phyloP scores from a whole-genome alignment of 1,140 invertebrate species.

The Scaptomyza hsui region DNA sequence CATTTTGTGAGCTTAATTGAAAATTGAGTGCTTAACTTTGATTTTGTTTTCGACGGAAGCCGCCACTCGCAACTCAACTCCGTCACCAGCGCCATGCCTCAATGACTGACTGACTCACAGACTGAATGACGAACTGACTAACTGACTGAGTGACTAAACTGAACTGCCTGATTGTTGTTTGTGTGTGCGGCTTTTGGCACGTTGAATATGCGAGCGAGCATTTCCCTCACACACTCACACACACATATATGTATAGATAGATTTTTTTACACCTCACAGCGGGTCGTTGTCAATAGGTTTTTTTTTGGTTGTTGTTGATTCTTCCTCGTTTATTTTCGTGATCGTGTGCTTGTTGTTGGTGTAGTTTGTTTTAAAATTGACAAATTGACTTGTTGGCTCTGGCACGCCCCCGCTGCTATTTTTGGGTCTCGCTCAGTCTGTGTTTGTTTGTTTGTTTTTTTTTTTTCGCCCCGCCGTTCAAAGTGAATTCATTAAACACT shows the following conservation, averaged over 20 bases:
- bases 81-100: slow-evolving; percentile 29
- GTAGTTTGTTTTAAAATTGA: slow-evolving; percentile 66
- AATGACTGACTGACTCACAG: slow-evolving; percentile 20
- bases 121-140: neutral
- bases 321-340: neutral
- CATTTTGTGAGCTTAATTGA: slow-evolving; percentile 69
- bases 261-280: slow-evolving; percentile 26
- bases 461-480: slow-evolving; percentile 15
- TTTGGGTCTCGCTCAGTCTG: no score
- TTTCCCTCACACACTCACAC: slow-evolving; percentile 4
- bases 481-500: slow-evolving; percentile 61
- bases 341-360: slow-evolving; percentile 7
- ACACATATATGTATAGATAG: slow-evolving; percentile 21
- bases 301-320: no score
- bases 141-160: no score
- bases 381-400: slow-evolving; percentile 62
- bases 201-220: slow-evolving; percentile 44
- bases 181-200: slow-evolving; percentile 57
- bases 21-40: slow-evolving; percentile 71
- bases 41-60: slow-evolving; percentile 66
- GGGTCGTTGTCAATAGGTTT: slow-evolving; percentile 17
- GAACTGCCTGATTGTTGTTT: slow-evolving; percentile 55
- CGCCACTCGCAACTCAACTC: slow-evolving; percentile 58
- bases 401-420: slow-evolving; percentile 43
- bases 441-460: neutral